Conservation (phyloP, 2,797 vertebrate species). For the Champsocephalus esox region DNA sequence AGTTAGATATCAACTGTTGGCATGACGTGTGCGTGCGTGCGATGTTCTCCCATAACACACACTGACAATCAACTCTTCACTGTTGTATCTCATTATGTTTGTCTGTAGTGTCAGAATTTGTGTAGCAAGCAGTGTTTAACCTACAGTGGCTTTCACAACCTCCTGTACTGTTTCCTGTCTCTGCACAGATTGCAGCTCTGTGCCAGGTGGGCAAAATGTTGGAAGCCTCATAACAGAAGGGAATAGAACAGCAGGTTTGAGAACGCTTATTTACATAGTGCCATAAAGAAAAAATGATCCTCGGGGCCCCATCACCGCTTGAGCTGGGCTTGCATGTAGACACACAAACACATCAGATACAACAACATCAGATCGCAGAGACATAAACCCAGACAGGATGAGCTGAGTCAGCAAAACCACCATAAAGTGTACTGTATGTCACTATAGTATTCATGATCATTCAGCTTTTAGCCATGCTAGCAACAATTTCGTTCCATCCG, state of each 20-base stretch:
- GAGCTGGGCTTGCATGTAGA: not conserved
- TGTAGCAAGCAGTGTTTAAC: constrained; percentile 5
- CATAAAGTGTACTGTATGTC: too few relatives aligned
- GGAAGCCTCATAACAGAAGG: constrained; percentile 4
- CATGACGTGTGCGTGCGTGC: not conserved
- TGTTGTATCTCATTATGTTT: constrained; percentile 1
- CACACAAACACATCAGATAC: not conserved
- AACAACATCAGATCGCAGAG: not conserved
- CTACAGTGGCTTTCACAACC: constrained; percentile 12
- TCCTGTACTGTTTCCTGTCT: constrained; percentile 2
- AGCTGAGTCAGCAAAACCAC: constrained; percentile 5
- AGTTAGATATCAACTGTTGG: constrained; percentile 11
- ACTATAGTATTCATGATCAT: not conserved
- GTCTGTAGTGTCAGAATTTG: constrained; percentile 14
- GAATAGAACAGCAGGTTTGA: constrained; percentile 32
- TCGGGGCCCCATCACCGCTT: not conserved
- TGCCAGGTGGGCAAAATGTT: not conserved
- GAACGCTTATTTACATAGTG: constrained; percentile 13
- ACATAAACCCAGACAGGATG: not conserved
- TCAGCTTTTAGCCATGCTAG: not conserved
- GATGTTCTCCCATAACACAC: not conserved
- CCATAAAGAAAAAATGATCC: not conserved
- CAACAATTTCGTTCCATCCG: not conserved
- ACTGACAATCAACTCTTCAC: too few relatives aligned
- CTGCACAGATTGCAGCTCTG: not conserved